Base-by-base conservation (phyloP, 2,797 vertebrate species). In the Adelosebastes latens region DNA sequence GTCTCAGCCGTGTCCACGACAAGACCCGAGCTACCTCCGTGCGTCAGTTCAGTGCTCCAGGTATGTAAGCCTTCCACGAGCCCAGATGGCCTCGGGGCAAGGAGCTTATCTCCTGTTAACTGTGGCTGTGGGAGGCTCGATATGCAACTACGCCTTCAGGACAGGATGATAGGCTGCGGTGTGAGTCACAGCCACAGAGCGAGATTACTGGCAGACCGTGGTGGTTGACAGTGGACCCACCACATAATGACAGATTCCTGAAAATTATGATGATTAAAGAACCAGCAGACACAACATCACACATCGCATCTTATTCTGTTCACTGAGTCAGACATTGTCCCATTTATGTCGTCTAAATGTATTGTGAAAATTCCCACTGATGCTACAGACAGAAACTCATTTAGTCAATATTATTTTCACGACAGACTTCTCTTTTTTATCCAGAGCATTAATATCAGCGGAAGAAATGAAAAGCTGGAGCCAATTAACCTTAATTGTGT, bases 11-110 rank as follows among this genome's bases (percentile, higher is more conserved):
- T 0, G 91, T 97, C 72, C 84, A 95, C 18, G 98, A 99, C 77
- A 97, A 97, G 88, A 86, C 91, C 79, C 93, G 93, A 20, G 91
- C 94, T 80, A 96, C 95, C 64, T 94, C 86, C 0, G 97, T 99
- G 71, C 97, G 97, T 9, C 97, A 97, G 59, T 99, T 99, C 87
- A 95, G 92, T 2, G 94, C 96, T 67, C 95, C 97, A 95, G 99
- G 99, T 99, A 94, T 68, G 93, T 88, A 52, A 59, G 42, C 52
- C 24, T 11, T 75, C 82, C 71, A 24, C 20, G 55, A 67, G 79
- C 39, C 67, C 78, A 55, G 49, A 76, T 58, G 67, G 82, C 86
- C 85, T 82, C 72, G 2, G 69, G 88, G 72, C 68, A 68, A 66
- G 69, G 61, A 79, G 86, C 82, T 92, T 91, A 91, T 91, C 88